These are phyloP conservation scores for Rana temporaria DNA, from an alignment of 2,113 vertebrate genomes.

Conservation along the genomic window DNA sequence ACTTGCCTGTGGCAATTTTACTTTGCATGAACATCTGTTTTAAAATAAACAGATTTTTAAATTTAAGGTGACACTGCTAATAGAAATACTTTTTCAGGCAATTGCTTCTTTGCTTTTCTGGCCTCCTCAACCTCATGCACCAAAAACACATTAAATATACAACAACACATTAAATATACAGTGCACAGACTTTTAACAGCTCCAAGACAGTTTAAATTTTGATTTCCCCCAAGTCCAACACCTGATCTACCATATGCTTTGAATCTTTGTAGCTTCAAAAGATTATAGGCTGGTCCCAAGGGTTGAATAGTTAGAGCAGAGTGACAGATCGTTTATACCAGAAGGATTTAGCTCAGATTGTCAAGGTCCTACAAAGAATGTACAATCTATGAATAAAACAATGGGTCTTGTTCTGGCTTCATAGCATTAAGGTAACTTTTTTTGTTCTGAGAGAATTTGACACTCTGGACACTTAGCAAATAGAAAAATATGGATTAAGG, in stretches of 20 bases:
- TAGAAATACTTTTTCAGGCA: slow-evolving; percentile 67
- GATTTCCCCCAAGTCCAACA: slow-evolving; percentile 72
- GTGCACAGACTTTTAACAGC: slow-evolving; percentile 70
- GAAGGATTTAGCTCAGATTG: slow-evolving; percentile 60
- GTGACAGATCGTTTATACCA: slow-evolving; percentile 65
- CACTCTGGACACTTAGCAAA: too few species aligned
- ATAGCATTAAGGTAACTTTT: too few species aligned
- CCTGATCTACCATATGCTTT: slow-evolving; percentile 76
- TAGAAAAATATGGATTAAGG: too few species aligned
- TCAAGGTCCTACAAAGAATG: background rate
- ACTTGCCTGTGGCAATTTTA: slow-evolving; percentile 69
- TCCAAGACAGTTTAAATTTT: slow-evolving; percentile 78
- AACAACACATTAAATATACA: slow-evolving; percentile 75
- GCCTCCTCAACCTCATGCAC: slow-evolving; percentile 67
- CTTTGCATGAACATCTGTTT: slow-evolving; percentile 71
- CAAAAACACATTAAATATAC: slow-evolving; percentile 62
- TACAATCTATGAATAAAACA: background rate
- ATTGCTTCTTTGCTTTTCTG: slow-evolving; percentile 64
- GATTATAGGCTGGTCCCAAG: slow-evolving; percentile 67
- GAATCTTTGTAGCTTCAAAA: slow-evolving; percentile 70
- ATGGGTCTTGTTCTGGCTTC: too few species aligned
- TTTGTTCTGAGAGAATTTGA: too few species aligned
- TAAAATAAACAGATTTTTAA: slow-evolving; percentile 70
- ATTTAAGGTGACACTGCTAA: slow-evolving; percentile 70
- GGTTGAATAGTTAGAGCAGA: slow-evolving; percentile 63